Conservation (phyloP, 1,140 invertebrate species). For the Drosophila dunni region DNA sequence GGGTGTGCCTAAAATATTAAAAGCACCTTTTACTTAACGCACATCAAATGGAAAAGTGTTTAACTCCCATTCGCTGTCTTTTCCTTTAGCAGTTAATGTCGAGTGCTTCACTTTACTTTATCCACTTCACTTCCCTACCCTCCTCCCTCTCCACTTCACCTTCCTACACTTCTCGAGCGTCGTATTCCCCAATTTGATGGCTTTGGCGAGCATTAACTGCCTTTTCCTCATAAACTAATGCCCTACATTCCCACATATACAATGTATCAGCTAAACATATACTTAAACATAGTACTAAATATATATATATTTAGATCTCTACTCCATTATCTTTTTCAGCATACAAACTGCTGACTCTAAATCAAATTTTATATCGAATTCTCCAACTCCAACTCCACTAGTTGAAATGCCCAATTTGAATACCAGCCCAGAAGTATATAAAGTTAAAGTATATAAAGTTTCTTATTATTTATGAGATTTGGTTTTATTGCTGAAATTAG, state of each 20-base stretch:
- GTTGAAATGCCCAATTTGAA: too few species aligned
- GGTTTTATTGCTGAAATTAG: neutral
- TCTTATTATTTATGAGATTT: neutral
- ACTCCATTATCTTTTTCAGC: neutral
- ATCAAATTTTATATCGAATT: neutral
- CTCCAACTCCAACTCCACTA: neutral
- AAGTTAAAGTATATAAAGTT: too few species aligned
- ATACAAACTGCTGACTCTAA: neutral
- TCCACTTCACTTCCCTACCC: neutral
- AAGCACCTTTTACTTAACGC: constrained; percentile 58
- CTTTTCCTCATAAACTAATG: neutral
- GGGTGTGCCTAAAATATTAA: constrained; percentile 53
- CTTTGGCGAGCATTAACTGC: constrained; percentile 5
- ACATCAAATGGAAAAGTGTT: constrained; percentile 61
- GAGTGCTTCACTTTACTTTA: constrained; percentile 12
- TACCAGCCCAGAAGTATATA: too few species aligned
- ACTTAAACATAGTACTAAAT: neutral
- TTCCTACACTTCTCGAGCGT: neutral
- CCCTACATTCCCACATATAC: neutral
- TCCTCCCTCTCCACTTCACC: too few species aligned
- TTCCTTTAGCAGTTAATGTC: constrained; percentile 7
- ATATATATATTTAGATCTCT: neutral
- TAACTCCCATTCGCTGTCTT: constrained; percentile 22
- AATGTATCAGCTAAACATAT: neutral
- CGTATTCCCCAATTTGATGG: constrained; percentile 34